Conservation (phyloP, 1,140 invertebrate species). For the Drosophila mauritiana region DNA sequence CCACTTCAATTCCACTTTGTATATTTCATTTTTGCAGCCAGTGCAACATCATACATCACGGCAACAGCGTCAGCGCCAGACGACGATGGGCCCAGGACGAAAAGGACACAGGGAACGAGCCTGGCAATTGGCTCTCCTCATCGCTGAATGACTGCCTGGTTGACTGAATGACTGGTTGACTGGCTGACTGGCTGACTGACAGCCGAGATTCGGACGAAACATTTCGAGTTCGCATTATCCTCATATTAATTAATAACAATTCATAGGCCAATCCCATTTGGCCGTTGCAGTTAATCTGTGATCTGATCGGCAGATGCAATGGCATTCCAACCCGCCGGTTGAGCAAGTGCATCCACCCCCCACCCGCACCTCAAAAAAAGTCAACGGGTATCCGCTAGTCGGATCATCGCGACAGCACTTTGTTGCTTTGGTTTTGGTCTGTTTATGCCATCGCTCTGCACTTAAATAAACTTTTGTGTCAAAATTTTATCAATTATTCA, state of each 20-base stretch:
- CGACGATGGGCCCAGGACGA: constrained; percentile 1
- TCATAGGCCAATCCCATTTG: constrained; percentile 34
- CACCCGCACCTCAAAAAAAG: too few species aligned
- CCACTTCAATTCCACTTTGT: constrained; percentile 80
- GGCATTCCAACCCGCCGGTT: not conserved
- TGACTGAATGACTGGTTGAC: constrained; percentile 18
- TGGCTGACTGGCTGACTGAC: constrained; percentile 20
- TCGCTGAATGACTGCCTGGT: constrained; percentile 35
- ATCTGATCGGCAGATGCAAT: not conserved
- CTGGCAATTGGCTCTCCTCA: constrained; percentile 67
- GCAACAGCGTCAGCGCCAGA: constrained; percentile 60
- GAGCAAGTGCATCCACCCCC: too few species aligned
- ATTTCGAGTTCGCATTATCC: constrained; percentile 31
- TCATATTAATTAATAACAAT: constrained; percentile 65
- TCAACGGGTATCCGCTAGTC: constrained; percentile 7
- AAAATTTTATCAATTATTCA: constrained; percentile 75
- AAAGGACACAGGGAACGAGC: not conserved
- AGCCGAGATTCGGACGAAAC: constrained; percentile 21
- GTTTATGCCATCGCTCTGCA: constrained; percentile 44
- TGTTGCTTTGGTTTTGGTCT: constrained; percentile 17
- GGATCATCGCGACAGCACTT: not conserved
- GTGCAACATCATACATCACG: constrained; percentile 66
- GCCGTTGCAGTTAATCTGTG: constrained; percentile 18
- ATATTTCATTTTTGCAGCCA: constrained; percentile 72
- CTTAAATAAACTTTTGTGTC: constrained; percentile 68